Base-by-base conservation (phyloP, 1,140 invertebrate genomes). In the Aporrectodea caliginosa region DNA sequence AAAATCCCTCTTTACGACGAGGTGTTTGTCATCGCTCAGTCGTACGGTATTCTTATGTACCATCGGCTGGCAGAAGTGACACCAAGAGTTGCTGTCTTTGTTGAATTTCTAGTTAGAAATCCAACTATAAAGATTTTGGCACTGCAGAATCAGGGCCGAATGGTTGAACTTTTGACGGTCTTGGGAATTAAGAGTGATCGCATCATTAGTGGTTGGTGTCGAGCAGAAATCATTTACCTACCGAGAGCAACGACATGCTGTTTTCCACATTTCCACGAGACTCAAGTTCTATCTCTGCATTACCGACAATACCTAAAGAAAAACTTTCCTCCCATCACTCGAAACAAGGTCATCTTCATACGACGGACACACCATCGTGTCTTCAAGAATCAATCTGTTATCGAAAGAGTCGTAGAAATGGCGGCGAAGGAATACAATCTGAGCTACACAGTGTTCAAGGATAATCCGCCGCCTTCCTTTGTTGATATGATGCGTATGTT, bases 21-120 rank as follows among this genome's bases (percentile, higher is more conserved):
- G 73, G 73, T 75, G 1, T 75, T 79, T 31, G 69, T 43, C 72
- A 75, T 79, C 22, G 14, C 78, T 29, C 78, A 79, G 78, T 75
- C 29, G 16, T 75, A 71, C 70, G 78, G 72, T 1, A 1, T 14
- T 1, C 70, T 70, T 16, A 75, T 58, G 12, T 79, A 35, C 32
- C 78, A 79, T 30, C 31, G 31, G 22, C 14, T 68, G 22, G 73
- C 73, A 16, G 78, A 79, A 79, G 35, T 76, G n/a, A 27, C 75
- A 14, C 78, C 78, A 43, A 73, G 78, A 69, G 58, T 75, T 16
- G 73, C 73, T 2, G 22, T 34, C 1, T 75, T 69, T 43, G 22
- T 75, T 16, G 72, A 73, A 16, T 79, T 79, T 30, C 73, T 79
- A 16, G 29, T 27, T 0, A n/a, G 43, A 27, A 27, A 75, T 69